phyloP scores from a whole-genome alignment of 2,888 invertebrate species.

The Troides oblongomaculatus region DNA sequence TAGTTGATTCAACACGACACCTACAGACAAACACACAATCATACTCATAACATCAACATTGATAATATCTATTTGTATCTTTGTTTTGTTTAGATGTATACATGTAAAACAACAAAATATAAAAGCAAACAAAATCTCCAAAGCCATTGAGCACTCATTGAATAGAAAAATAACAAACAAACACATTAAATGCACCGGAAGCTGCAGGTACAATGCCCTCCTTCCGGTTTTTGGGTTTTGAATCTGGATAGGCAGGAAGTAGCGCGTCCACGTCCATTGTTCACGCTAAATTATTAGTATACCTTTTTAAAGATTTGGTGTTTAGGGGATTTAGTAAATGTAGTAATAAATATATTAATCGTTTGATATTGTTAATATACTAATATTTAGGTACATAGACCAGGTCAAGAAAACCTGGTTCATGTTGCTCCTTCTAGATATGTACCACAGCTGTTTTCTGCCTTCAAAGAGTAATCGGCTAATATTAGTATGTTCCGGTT shows the following conservation, averaged over 20 bases:
- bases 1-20: too few relatives aligned
- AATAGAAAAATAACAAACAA: conserved; percentile 22
- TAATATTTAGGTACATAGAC: too few relatives aligned
- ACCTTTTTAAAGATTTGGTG: neutral
- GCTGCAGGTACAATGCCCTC: conserved; percentile 35
- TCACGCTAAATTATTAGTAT: conserved; percentile 15
- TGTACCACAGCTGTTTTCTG: too few relatives aligned
- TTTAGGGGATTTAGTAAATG: too few relatives aligned
- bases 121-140: conserved; percentile 8
- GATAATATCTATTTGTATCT: neutral
- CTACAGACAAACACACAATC: too few relatives aligned
- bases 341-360: too few relatives aligned
- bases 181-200: conserved; percentile 35
- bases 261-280: conserved; percentile 15
- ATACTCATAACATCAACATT: neutral
- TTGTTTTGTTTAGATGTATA: neutral
- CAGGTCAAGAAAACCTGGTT: too few relatives aligned
- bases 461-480: too few relatives aligned
- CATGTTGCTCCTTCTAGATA: too few relatives aligned
- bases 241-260: conserved; percentile 37
- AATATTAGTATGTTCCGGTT: too few relatives aligned
- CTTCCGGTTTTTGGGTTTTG: conserved; percentile 42
- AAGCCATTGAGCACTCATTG: conserved; percentile 17
- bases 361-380: too few relatives aligned
- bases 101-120: neutral